These are phyloP conservation scores for Patella vulgata DNA, from an alignment of 1,140 invertebrate genomes.

Conservation along the genomic window DNA sequence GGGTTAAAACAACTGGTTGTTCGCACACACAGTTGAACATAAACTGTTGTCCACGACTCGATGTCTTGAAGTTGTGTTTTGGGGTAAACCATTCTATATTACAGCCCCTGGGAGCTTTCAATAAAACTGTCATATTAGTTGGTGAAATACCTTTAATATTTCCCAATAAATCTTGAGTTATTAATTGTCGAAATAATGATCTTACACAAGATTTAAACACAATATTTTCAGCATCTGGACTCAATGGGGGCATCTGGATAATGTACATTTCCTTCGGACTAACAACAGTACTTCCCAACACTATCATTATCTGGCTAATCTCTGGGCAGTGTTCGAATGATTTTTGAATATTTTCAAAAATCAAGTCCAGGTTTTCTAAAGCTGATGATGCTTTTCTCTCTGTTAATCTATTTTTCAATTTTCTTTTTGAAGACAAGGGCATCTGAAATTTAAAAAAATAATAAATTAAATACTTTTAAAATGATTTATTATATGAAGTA, in stretches of 20 bases:
- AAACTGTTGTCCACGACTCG: slow-evolving; percentile 34
- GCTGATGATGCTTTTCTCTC: slow-evolving; percentile 32
- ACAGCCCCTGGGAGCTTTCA: slow-evolving; percentile 41
- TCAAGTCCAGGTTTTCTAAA: slow-evolving; percentile 36
- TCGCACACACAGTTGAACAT: slow-evolving; percentile 35
- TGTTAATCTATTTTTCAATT: neutral
- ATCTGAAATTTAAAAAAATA: no score
- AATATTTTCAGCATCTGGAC: slow-evolving; percentile 48
- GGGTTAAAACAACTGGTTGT: slow-evolving; percentile 14
- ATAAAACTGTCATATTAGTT: slow-evolving; percentile 38
- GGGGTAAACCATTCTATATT: slow-evolving; percentile 45
- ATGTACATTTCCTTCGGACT: slow-evolving; percentile 56
- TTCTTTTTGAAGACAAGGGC: no score
- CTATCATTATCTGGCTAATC: slow-evolving; percentile 42
- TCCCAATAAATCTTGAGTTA: slow-evolving; percentile 43
- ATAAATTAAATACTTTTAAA: no score
- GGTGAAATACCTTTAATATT: slow-evolving; percentile 34
- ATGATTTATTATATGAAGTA: no score
- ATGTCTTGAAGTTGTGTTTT: slow-evolving; percentile 41
- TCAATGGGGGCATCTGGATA: slow-evolving; percentile 45
- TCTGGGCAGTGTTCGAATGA: slow-evolving; percentile 52
- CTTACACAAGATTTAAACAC: slow-evolving; percentile 38
- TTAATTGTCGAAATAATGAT: slow-evolving; percentile 47
- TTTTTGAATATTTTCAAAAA: slow-evolving; percentile 40
- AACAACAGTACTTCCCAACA: slow-evolving; percentile 50